A percentile compares a stretch with the other conserved stretches of the same genome.
Evolutionary conservation across 2,888 invertebrate species (phyloP).

Genomic region (Sipha maydis): DNA sequence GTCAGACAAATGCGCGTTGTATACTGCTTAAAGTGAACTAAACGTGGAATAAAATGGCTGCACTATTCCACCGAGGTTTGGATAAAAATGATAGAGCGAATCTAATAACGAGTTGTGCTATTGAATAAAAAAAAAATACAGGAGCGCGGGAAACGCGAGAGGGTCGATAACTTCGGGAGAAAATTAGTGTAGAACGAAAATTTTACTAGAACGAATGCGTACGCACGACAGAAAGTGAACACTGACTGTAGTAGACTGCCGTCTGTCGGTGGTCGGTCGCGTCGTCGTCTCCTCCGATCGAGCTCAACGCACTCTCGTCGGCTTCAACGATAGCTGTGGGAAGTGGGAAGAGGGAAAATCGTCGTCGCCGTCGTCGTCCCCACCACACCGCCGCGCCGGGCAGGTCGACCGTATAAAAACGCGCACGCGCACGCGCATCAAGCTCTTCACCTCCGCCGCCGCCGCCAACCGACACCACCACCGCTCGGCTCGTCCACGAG

Average conservation of each 20-base stretch:
- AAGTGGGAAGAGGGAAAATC: not conserved
- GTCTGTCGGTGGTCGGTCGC: conserved; percentile 41
- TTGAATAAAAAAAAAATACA: not conserved
- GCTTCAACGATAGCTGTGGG: not conserved
- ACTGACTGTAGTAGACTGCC: conserved; percentile 44
- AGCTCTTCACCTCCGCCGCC: not conserved
- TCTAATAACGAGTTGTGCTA: not conserved
- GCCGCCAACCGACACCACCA: conserved; percentile 15
- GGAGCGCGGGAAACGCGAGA: not conserved
- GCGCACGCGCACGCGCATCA: not conserved
- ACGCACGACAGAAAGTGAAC: not conserved
- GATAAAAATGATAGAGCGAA: not conserved
- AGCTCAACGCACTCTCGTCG: conserved; percentile 61
- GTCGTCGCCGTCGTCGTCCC: conserved; percentile 1
- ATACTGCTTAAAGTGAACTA: not conserved
- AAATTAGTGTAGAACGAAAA: not conserved
- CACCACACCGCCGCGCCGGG: not conserved
- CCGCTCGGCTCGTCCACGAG: conserved; percentile 10
- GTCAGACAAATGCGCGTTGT: not conserved
- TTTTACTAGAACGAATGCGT: conserved; percentile 1
- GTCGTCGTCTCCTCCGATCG: conserved; percentile 36
- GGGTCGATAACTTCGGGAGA: not conserved
- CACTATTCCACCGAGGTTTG: not conserved
- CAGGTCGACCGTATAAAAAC: not conserved
- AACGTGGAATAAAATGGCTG: not conserved